phyloP scores from a whole-genome alignment of 2,113 vertebrate species.

The Jaculus jaculus region DNA sequence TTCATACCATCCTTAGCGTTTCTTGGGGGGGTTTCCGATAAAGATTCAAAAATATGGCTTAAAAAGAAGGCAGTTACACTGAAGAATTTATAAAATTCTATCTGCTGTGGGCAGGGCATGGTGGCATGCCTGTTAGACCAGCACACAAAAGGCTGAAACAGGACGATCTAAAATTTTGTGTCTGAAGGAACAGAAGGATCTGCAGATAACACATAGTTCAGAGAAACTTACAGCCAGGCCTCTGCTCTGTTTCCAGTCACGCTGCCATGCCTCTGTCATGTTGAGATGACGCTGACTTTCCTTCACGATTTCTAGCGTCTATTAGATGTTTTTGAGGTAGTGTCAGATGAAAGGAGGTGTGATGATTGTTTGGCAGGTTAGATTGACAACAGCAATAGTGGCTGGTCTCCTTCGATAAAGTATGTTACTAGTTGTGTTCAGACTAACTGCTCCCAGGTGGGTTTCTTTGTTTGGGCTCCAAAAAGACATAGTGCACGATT shows the following conservation, averaged over 20 bases:
- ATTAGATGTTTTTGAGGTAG: conserved; percentile 11
- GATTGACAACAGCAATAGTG: background rate
- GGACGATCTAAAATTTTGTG: background rate
- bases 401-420: background rate
- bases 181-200: background rate
- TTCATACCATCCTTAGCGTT: background rate
- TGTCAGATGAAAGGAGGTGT: background rate
- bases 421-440: background rate
- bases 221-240: background rate
- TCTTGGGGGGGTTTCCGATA: background rate
- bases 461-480: background rate
- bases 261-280: background rate
- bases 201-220: background rate
- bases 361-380: background rate
- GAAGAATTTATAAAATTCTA: background rate
- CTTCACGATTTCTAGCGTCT: background rate
- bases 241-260: conserved; percentile 34
- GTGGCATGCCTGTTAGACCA: background rate
- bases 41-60: conserved; percentile 28
- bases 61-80: background rate
- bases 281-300: conserved; percentile 42
- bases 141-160: background rate
- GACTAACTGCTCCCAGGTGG: background rate
- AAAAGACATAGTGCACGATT: background rate
- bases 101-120: background rate